These are phyloP conservation scores for Empis stercorea DNA, from an alignment of 2,888 invertebrate species.

Conservation along the genomic window DNA sequence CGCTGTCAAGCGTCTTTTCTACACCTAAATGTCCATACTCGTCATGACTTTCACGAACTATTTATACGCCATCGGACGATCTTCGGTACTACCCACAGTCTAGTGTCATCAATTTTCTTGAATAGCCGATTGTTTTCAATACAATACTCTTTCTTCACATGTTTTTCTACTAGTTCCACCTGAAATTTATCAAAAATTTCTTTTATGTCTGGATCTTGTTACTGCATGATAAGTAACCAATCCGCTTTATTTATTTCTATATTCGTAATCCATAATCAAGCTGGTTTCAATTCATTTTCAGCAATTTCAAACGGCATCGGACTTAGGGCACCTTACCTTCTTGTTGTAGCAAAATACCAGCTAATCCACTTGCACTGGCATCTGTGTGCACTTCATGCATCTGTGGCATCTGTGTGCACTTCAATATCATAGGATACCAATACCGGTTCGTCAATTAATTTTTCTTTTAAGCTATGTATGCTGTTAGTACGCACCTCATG, in stretches of 20 bases:
- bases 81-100: constrained; percentile 11
- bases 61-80: constrained; percentile 3
- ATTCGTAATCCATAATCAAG: background rate
- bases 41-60: constrained; percentile 10
- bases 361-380: background rate
- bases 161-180: background rate
- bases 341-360: background rate
- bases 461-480: too few species aligned
- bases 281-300: constrained; percentile 7
- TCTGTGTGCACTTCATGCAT: background rate
- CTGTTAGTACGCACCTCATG: too few species aligned
- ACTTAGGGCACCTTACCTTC: background rate
- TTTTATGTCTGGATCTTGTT: background rate
- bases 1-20: constrained; percentile 17
- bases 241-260: background rate
- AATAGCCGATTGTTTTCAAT: constrained; percentile 11
- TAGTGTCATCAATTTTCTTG: constrained; percentile 4
- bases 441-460: background rate
- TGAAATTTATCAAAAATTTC: background rate
- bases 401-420: too few species aligned
- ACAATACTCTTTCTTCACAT: constrained; percentile 8
- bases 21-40: constrained; percentile 10
- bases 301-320: too few species aligned
- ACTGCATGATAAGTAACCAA: background rate
- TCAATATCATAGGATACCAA: background rate